Evolutionary conservation across 2,797 vertebrate species (phyloP), one percentile per base, ranked within the genome.

Genomic region (Melopsittacus undulatus): DNA sequence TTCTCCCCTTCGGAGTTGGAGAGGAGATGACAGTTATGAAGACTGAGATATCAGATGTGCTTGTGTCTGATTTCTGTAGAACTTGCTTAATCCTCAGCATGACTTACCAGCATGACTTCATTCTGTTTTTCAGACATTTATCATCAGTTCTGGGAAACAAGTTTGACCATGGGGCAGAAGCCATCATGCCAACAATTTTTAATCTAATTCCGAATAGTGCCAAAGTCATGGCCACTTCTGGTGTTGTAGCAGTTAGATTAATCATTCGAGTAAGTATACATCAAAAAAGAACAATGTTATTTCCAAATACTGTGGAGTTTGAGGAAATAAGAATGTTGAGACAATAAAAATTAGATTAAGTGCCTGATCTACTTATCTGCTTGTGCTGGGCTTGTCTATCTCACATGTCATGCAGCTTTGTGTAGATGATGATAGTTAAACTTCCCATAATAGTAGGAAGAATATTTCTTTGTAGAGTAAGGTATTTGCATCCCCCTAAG

Each of bases 161-260:
- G 97, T 99, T 99, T 98, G 99, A 99, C 97, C 99, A 99, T 67
- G 99, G 98, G 84, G 99, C 99, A 22, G 99, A 99, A 98, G 98
- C 98, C 94, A 97, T 99, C 96, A 99, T 99, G 99, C 99, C 99
- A 97, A 99, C 98, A 2, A 98, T 99, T 96, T 99, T 99, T 96
- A 99, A 99, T 98, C 98, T 99, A 38, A 99, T 99, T 97, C 99
- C 99, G 34, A 99, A 99, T 97, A 99, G 99, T 97, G 99, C 99
- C 98, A 99, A 99, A 98, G 97, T 99, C 95, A 99, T 99, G 98
- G 99, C 99, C 96, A 99, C 99, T 27, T 99, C 99, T 21, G 99
- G 99, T 56, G 94, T 99, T 92, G 99, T 99, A 69, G 98, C 98
- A 93, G 99, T 99, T 92, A 98, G 99, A 92, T 98, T 99, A 98